Evolutionary conservation across 2,113 vertebrate genomes (phyloP).

Genomic region (human (Homo sapiens)): DNA sequence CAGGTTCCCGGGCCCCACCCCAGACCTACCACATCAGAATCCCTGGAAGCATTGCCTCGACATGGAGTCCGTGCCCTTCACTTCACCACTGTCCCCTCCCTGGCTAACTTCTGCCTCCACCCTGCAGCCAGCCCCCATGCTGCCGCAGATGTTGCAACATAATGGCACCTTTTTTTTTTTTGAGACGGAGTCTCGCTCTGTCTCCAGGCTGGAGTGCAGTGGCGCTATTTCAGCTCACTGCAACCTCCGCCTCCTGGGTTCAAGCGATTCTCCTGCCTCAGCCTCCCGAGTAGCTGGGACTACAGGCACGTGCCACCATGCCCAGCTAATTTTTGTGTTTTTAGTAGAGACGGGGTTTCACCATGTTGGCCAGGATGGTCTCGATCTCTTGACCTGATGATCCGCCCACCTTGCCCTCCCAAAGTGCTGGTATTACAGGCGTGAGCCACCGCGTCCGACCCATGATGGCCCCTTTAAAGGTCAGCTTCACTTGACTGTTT

Average conservation of each 20-base stretch:
- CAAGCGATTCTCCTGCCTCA: too few relatives aligned
- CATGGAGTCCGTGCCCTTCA: neutral
- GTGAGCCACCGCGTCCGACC: too few relatives aligned
- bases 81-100: rapidly evolving
- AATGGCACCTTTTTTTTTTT: neutral
- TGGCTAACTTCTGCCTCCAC: rapidly evolving
- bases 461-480: neutral
- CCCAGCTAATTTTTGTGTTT: too few relatives aligned
- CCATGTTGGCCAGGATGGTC: too few relatives aligned
- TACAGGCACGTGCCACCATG: rapidly evolving
- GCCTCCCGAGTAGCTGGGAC: too few relatives aligned
- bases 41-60: neutral
- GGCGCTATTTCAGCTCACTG: too few relatives aligned
- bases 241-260: too few relatives aligned
- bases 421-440: too few relatives aligned
- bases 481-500: neutral
- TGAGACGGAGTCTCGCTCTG: too few relatives aligned
- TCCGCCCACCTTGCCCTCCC: rapidly evolving
- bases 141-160: rapidly evolving
- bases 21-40: neutral
- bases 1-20: neutral
- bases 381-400: too few relatives aligned
- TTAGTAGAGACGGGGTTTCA: too few relatives aligned
- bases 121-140: neutral
- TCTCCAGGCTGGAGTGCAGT: too few relatives aligned